Conservation (phyloP, 2,888 invertebrate species). For the Gryllus longicercus region DNA sequence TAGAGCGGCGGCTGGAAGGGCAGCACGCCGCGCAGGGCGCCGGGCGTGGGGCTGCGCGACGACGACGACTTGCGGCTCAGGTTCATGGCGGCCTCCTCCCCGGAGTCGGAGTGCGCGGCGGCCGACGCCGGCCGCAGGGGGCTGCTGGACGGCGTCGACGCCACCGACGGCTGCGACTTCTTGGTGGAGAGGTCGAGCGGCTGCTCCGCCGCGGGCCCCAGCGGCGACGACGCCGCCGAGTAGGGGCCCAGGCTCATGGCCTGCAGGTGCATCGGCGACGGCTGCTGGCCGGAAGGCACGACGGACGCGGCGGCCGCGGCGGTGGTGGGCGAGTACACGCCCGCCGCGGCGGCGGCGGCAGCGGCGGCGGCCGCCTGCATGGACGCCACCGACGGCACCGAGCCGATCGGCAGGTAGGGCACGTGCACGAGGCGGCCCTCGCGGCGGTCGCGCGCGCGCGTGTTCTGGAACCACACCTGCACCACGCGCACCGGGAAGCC, state of each 20-base stretch:
- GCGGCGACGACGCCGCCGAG: background rate
- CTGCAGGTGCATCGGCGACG: constrained; percentile 32
- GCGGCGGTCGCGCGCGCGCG: constrained; percentile 81
- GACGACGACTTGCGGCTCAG: constrained; percentile 62
- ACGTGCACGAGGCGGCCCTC: constrained; percentile 56
- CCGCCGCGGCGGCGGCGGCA: constrained; percentile 33
- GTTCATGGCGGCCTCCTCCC: constrained; percentile 68
- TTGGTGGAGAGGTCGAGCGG: constrained; percentile 90
- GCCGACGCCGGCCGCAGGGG: constrained; percentile 60
- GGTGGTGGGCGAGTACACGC: background rate
- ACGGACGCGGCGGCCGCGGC: constrained; percentile 30
- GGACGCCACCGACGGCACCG: constrained; percentile 30
- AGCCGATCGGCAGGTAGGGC: constrained; percentile 47
- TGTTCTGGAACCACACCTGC: constrained; percentile 97
- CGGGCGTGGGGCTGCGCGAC: constrained; percentile 58
- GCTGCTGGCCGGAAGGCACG: constrained; percentile 34
- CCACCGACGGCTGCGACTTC: constrained; percentile 60
- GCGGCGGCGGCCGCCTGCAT: background rate
- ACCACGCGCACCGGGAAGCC: constrained; percentile 76
- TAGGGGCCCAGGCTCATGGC: constrained; percentile 5
- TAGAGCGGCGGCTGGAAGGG: constrained; percentile 50
- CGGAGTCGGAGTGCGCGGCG: constrained; percentile 56
- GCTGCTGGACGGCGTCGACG: constrained; percentile 60
- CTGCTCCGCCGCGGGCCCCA: constrained; percentile 55
- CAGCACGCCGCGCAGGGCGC: constrained; percentile 59